Evolutionary conservation across 2,888 invertebrate genomes (phyloP).

Genomic region (Argyresthia albistria): DNA sequence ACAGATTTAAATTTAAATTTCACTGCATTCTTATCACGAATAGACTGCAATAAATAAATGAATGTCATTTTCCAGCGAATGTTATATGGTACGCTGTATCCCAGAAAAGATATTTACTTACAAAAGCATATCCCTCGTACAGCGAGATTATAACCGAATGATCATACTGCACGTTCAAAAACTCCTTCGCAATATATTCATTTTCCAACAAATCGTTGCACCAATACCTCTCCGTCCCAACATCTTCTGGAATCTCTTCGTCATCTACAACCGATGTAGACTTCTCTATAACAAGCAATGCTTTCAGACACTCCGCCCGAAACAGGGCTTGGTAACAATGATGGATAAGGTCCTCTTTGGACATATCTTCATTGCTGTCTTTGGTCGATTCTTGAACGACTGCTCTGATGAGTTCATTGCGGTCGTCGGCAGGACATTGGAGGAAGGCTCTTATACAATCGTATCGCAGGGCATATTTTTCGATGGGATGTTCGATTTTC

Average conservation of each 20-base stretch:
- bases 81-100: too few relatives aligned
- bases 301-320: conserved; percentile 24
- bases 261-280: conserved; percentile 1
- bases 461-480: conserved; percentile 23
- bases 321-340: conserved; percentile 23
- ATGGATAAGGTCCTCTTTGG: conserved; percentile 18
- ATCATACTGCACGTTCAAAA: conserved; percentile 25
- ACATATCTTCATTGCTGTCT: conserved; percentile 15
- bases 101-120: conserved; percentile 32
- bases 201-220: conserved; percentile 8
- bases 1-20: too few relatives aligned
- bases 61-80: too few relatives aligned
- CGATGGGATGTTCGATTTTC: conserved; percentile 8
- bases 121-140: conserved; percentile 37
- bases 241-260: conserved; percentile 4
- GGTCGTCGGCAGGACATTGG: conserved; percentile 32
- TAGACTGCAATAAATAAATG: too few relatives aligned
- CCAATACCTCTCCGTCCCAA: background rate
- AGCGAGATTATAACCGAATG: conserved; percentile 27
- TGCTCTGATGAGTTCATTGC: conserved; percentile 17
- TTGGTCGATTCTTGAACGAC: conserved; percentile 16
- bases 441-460: conserved; percentile 27
- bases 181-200: conserved; percentile 17
- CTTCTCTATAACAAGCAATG: conserved; percentile 16
- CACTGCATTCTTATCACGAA: too few relatives aligned